Percentiles rank a stretch among this genome's conserved stretches.
Conservation (phyloP, 2,888 invertebrate species). For the Drosophila maculinotata region DNA sequence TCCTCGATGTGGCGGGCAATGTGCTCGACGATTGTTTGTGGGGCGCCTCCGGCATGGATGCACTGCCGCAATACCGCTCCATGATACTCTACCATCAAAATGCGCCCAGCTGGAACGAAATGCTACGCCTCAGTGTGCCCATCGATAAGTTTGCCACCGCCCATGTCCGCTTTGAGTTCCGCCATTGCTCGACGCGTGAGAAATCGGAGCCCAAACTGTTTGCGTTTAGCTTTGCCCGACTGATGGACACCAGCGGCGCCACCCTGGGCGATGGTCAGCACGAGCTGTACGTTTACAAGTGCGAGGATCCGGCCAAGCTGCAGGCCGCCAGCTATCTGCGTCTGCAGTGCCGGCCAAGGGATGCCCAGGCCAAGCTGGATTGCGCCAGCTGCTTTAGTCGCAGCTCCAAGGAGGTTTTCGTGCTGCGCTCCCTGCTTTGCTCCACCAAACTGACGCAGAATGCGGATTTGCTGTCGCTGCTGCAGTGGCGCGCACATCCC, state of each 20-base stretch:
- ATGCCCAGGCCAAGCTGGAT: slow-evolving; percentile 86
- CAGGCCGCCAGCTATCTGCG: slow-evolving; percentile 87
- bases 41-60: slow-evolving; percentile 93
- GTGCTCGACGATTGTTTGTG: slow-evolving; percentile 89
- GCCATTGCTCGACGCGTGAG: slow-evolving; percentile 96
- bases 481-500: slow-evolving; percentile 96
- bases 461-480: slow-evolving; percentile 93
- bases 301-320: slow-evolving; percentile 90
- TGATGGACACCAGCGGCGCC: slow-evolving; percentile 96
- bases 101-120: slow-evolving; percentile 96
- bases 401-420: slow-evolving; percentile 93
- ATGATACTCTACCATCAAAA: slow-evolving; percentile 97
- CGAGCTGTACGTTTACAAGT: slow-evolving; percentile 96
- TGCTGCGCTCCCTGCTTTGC: slow-evolving; percentile 93
- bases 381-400: slow-evolving; percentile 88
- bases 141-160: slow-evolving; percentile 96
- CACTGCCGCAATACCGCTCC: slow-evolving; percentile 91
- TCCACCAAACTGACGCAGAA: slow-evolving; percentile 99
- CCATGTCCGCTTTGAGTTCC: slow-evolving; percentile 95
- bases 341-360: slow-evolving; percentile 88
- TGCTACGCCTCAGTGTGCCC: slow-evolving; percentile 93
- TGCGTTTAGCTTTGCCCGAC: slow-evolving; percentile 94
- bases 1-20: slow-evolving; percentile 91
- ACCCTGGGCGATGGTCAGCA: slow-evolving; percentile 95
- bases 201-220: slow-evolving; percentile 96